A percentile compares a stretch with the other conserved stretches of the same genome.
These are phyloP conservation scores for Ectemnius lituratus DNA, from an alignment of 2,888 invertebrate species.

Conservation along the genomic window DNA sequence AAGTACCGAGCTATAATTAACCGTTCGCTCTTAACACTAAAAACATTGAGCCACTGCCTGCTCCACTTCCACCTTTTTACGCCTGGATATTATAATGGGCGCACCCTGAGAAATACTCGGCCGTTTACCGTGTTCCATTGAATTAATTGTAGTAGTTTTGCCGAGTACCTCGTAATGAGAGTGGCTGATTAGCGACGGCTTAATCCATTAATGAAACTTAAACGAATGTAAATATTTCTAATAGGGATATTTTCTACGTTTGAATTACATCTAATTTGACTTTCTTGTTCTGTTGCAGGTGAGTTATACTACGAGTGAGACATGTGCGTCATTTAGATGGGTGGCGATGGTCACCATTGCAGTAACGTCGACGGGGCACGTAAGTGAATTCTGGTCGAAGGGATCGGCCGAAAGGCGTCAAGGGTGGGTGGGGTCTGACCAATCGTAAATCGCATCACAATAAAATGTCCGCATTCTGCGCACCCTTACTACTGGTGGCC, in stretches of 20 bases:
- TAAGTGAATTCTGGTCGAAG: slow-evolving; percentile 58
- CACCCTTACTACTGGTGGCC: slow-evolving; percentile 39
- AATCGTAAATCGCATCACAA: slow-evolving; percentile 70
- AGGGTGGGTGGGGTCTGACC: slow-evolving; percentile 41
- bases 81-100: no score
- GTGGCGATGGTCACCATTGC: background rate
- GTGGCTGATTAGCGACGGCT: no score
- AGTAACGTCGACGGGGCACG: slow-evolving; percentile 6
- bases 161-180: no score
- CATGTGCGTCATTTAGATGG: background rate
- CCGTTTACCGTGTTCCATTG: no score
- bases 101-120: background rate
- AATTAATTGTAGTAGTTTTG: no score
- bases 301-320: slow-evolving; percentile 14
- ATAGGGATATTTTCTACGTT: no score
- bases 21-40: no score
- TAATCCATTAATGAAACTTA: no score
- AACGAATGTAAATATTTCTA: no score
- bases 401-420: slow-evolving; percentile 8
- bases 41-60: no score
- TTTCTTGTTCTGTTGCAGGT: slow-evolving; percentile 42
- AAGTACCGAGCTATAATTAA: no score
- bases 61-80: no score
- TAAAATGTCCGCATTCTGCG: slow-evolving; percentile 62
- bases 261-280: background rate